These are phyloP conservation scores for Danio albolineatus DNA, from an alignment of 2,797 vertebrate species.

Conservation along the genomic window DNA sequence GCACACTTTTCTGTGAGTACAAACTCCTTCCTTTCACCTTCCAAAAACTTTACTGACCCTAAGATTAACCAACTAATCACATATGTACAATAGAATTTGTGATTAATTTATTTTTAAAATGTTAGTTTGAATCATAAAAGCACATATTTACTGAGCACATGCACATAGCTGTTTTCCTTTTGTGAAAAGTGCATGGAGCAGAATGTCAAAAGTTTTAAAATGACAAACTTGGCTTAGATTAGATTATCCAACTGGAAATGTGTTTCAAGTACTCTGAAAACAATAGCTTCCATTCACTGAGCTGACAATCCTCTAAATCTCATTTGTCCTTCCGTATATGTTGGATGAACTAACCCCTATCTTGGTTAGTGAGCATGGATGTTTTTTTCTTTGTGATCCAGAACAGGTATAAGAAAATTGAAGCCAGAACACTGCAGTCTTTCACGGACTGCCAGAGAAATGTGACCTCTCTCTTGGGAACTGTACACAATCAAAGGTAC, in stretches of 20 bases:
- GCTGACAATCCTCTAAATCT: too few species aligned
- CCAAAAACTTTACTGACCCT: not conserved
- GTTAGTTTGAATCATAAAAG: too few species aligned
- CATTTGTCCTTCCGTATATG: too few species aligned
- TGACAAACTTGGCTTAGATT: too few species aligned
- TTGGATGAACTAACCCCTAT: not conserved
- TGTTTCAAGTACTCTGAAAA: not conserved
- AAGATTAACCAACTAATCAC: too few species aligned
- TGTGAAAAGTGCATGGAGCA: not conserved
- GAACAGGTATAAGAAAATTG: slow-evolving; percentile 75
- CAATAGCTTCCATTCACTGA: not conserved
- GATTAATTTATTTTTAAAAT: not conserved
- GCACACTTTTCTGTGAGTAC: slow-evolving; percentile 80
- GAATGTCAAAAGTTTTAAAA: too few species aligned
- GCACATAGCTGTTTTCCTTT: not conserved
- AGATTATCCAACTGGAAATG: too few species aligned
- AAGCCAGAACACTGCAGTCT: slow-evolving; percentile 67
- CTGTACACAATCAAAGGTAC: slow-evolving; percentile 83
- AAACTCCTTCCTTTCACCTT: not conserved
- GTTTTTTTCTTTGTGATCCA: slow-evolving; percentile 75
- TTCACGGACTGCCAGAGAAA: slow-evolving; percentile 76
- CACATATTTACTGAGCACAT: too few species aligned
- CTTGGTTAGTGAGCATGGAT: not conserved
- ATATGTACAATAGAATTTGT: too few species aligned
- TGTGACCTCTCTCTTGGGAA: slow-evolving; percentile 75